Conservation (phyloP, 2,888 invertebrate genomes). For the Exephanes ischioxanthus region DNA sequence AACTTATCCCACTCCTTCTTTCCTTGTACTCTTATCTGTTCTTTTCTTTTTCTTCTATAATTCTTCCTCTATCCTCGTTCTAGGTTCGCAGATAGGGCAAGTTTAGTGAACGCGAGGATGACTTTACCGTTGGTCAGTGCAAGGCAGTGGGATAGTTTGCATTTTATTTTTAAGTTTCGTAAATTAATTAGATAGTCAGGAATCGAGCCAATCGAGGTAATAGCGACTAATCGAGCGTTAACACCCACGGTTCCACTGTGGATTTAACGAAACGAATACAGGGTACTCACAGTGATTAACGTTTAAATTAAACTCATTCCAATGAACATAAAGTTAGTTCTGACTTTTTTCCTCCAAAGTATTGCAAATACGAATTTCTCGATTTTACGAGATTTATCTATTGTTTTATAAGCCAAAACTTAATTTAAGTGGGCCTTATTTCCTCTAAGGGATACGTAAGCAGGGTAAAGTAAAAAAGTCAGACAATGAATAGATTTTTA, state of each 20-base stretch:
- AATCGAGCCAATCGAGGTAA: conserved; percentile 43
- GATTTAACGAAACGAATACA: conserved; percentile 69
- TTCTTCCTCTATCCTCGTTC: conserved; percentile 25
- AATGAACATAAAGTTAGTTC: not conserved
- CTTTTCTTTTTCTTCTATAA: conserved; percentile 34
- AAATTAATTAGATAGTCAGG: conserved; percentile 57
- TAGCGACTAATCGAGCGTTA: conserved; percentile 35
- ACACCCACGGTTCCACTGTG: conserved; percentile 41
- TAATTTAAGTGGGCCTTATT: not conserved
- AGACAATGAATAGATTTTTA: conserved; percentile 41
- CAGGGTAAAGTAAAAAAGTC: conserved; percentile 60
- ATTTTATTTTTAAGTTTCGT: conserved; percentile 29
- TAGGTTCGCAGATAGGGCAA: not conserved
- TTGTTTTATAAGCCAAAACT: not conserved
- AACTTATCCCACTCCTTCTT: conserved; percentile 36
- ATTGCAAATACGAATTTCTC: not conserved
- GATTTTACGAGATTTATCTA: not conserved
- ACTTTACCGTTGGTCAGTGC: conserved; percentile 66
- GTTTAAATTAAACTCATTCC: conserved; percentile 49
- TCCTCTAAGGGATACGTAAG: conserved; percentile 40
- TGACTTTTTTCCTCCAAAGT: not conserved
- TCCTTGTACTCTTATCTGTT: conserved; percentile 25
- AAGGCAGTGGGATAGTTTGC: conserved; percentile 49
- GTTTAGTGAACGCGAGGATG: conserved; percentile 43
- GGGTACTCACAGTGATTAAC: conserved; percentile 67